phyloP scores from a whole-genome alignment of 2,888 invertebrate genomes.

The Drosophila eohydei region DNA sequence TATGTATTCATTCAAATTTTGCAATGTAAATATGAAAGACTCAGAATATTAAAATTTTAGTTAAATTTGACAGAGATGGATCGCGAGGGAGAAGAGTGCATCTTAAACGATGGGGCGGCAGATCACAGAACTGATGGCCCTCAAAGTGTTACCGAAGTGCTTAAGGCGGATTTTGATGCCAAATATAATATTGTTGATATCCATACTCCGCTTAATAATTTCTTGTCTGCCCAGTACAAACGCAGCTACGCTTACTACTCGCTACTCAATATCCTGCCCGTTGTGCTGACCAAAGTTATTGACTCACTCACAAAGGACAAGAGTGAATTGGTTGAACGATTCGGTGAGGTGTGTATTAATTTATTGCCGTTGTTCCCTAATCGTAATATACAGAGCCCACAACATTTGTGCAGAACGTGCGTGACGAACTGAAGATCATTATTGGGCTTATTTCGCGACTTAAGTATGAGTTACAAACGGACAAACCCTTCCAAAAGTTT shows the following conservation, averaged over 20 bases:
- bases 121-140: not conserved
- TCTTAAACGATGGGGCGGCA: not conserved
- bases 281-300: slow-evolving; percentile 94
- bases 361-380: slow-evolving; percentile 8
- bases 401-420: slow-evolving; percentile 86
- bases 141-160: slow-evolving; percentile 26
- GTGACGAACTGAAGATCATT: slow-evolving; percentile 89
- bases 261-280: slow-evolving; percentile 93
- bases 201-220: slow-evolving; percentile 87
- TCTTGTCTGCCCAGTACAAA: slow-evolving; percentile 87
- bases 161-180: slow-evolving; percentile 79
- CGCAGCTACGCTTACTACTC: slow-evolving; percentile 93
- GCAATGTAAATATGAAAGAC: slow-evolving; percentile 24
- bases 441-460: slow-evolving; percentile 92
- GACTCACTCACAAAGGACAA: slow-evolving; percentile 91
- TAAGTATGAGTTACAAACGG: slow-evolving; percentile 95
- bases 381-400: slow-evolving; percentile 22
- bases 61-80: slow-evolving; percentile 31
- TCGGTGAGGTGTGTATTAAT: slow-evolving; percentile 87
- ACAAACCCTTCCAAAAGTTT: slow-evolving; percentile 90
- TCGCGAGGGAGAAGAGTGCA: slow-evolving; percentile 17
- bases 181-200: slow-evolving; percentile 85
- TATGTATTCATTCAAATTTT: not conserved
- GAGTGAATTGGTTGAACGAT: slow-evolving; percentile 86
- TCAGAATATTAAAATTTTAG: slow-evolving; percentile 19